These are phyloP conservation scores for Euzetes globulus DNA, from an alignment of 2,888 invertebrate genomes.

Conservation along the genomic window DNA sequence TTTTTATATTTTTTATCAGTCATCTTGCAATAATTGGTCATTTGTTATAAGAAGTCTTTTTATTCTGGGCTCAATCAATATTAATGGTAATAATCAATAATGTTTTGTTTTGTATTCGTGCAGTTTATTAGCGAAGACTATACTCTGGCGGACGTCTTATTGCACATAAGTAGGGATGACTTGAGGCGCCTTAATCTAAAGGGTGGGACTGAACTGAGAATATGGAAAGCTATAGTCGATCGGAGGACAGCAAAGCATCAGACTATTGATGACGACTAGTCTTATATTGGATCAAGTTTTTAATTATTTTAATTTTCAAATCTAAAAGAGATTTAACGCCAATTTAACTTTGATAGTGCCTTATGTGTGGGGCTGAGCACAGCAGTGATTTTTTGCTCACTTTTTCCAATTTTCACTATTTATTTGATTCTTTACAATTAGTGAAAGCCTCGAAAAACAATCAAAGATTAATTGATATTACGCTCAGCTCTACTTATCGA, in stretches of 20 bases:
- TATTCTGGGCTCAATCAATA: neutral
- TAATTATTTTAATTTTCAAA: neutral
- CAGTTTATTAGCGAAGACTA: conserved; percentile 64
- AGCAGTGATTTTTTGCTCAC: neutral
- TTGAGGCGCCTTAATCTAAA: conserved; percentile 67
- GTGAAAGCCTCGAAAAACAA: neutral
- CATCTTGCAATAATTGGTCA: too few species aligned
- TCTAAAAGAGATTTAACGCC: neutral
- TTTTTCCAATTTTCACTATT: neutral
- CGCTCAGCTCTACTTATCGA: neutral
- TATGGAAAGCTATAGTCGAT: conserved; percentile 72
- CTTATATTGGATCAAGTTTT: neutral
- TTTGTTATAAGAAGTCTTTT: neutral
- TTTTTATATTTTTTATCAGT: too few species aligned
- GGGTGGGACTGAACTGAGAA: conserved; percentile 70
- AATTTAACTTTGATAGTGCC: neutral
- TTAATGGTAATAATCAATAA: neutral
- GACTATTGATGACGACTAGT: neutral
- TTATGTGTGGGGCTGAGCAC: neutral
- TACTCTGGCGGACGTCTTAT: conserved; percentile 67
- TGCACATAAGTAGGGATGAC: conserved; percentile 72
- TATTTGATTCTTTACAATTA: neutral
- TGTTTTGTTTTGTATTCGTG: neutral
- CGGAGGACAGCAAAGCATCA: conserved; percentile 39
- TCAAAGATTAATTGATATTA: neutral